Evolutionary conservation across 2,113 vertebrate species (phyloP).

Genomic region (Cygnus atratus): DNA sequence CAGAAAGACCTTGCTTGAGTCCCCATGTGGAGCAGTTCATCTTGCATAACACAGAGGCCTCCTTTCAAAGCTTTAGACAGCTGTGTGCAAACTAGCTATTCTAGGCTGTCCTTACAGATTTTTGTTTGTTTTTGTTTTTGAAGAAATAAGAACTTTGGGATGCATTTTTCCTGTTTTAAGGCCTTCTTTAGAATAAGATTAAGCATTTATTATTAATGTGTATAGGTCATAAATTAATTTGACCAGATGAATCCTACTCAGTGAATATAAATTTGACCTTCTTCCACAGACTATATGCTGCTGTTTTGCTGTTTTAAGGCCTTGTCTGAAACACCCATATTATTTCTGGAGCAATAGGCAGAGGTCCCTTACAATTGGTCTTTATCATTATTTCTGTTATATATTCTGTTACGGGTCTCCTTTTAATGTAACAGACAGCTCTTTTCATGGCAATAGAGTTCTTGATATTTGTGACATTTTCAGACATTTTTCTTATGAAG

Average conservation of each 20-base stretch:
- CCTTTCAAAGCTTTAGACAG: not conserved
- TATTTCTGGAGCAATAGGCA: not conserved
- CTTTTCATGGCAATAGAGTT: not conserved
- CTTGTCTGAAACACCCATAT: not conserved
- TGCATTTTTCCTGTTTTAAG: not conserved
- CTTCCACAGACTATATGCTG: not conserved
- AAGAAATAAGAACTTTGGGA: not conserved
- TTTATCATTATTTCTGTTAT: not conserved
- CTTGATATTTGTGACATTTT: accelerated
- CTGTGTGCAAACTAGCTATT: not conserved
- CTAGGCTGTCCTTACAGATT: not conserved
- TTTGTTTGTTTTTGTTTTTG: not conserved
- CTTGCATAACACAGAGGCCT: not conserved
- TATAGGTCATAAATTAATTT: not conserved
- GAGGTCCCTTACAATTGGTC: not conserved
- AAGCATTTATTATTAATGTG: not conserved
- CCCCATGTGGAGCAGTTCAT: not conserved
- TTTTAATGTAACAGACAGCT: not conserved
- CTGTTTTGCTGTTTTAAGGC: not conserved
- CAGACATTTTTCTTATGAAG: not conserved
- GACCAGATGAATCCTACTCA: not conserved
- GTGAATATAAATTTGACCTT: not conserved
- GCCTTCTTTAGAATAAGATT: not conserved
- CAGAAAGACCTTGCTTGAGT: not conserved
- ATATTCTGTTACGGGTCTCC: not conserved